Evolutionary conservation across 1,140 invertebrate genomes (phyloP).

Genomic region (Dendroctonus valens): DNA sequence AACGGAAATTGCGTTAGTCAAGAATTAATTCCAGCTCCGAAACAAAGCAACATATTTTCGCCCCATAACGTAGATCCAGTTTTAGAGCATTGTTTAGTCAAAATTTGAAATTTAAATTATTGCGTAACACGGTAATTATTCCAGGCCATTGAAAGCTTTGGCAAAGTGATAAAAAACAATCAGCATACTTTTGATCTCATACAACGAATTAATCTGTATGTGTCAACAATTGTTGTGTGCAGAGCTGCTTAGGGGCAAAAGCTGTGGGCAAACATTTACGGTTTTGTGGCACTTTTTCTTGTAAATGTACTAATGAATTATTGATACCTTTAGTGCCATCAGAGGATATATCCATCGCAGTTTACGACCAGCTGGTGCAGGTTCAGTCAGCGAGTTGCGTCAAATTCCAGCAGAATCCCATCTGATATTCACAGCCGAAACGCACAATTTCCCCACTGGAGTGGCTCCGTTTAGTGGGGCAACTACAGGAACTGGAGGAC

Average conservation of each 20-base stretch:
- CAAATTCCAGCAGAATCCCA: slow-evolving; percentile 67
- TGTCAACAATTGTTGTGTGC: too few relatives aligned
- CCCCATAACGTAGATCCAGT: background rate
- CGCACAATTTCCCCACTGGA: slow-evolving; percentile 98
- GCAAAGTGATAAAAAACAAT: too few relatives aligned
- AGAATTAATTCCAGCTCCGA: too few relatives aligned
- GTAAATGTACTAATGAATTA: background rate
- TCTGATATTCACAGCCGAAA: slow-evolving; percentile 98
- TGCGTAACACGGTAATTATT: too few relatives aligned
- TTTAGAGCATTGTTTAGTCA: too few relatives aligned
- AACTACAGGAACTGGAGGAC: slow-evolving; percentile 93
- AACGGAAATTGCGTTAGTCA: background rate
- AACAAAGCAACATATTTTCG: too few relatives aligned
- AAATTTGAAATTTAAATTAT: too few relatives aligned
- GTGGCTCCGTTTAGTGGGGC: slow-evolving; percentile 92
- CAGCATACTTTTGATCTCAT: too few relatives aligned
- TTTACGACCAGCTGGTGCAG: slow-evolving; percentile 61
- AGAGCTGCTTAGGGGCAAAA: too few relatives aligned
- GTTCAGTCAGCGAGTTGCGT: slow-evolving; percentile 65
- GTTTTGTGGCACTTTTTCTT: background rate
- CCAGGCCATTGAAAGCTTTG: too few relatives aligned
- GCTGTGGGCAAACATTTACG: background rate
- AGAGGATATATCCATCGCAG: slow-evolving; percentile 72
- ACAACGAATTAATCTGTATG: too few relatives aligned
- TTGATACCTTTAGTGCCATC: slow-evolving; percentile 70